These are phyloP conservation scores for Loripinus fragilis DNA, from an alignment of 2,888 invertebrate species.

Conservation along the genomic window DNA sequence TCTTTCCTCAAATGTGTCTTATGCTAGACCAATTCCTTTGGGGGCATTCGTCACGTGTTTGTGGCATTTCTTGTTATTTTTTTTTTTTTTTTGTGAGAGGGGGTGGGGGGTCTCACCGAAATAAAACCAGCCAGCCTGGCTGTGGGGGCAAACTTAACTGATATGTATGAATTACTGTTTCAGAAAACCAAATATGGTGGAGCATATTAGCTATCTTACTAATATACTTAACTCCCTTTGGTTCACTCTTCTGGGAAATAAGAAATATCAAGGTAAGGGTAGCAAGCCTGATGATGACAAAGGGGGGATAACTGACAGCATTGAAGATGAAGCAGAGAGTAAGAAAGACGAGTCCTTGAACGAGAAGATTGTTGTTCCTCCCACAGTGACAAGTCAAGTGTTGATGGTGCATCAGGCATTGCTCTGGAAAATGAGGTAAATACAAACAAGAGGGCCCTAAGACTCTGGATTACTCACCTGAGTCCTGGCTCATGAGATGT, in stretches of 20 bases:
- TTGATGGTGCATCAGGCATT: conserved; percentile 33
- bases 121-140: no score
- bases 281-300: neutral
- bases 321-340: neutral
- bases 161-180: neutral
- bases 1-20: no score
- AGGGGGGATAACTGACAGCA: neutral
- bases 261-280: neutral
- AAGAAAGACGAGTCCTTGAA: conserved; percentile 9
- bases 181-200: neutral
- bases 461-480: no score
- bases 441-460: no score
- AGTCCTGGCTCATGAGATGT: no score
- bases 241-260: conserved; percentile 47
- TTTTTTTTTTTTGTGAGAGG: no score
- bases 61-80: no score
- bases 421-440: conserved; percentile 39
- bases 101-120: no score
- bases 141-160: no score
- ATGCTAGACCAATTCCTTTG: no score
- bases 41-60: no score
- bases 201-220: conserved; percentile 25
- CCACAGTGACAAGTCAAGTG: conserved; percentile 38
- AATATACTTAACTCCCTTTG: conserved; percentile 56
- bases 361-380: conserved; percentile 29